Percentiles rank a stretch among this genome's conserved stretches.
phyloP scores from a whole-genome alignment of 1,140 invertebrate genomes.

The Meteorus sp. region DNA sequence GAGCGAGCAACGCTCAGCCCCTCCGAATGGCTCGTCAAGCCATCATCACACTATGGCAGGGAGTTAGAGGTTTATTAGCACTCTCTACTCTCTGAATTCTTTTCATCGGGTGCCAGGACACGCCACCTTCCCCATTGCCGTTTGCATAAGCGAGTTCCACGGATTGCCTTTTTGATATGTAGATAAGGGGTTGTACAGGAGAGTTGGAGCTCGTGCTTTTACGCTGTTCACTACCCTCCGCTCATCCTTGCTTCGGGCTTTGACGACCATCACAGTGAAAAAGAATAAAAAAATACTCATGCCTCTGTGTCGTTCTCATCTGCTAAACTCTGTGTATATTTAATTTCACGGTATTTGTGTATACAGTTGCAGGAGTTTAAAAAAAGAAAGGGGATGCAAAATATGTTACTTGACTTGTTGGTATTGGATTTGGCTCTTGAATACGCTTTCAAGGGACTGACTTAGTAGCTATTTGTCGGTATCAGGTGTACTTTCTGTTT shows the following conservation, averaged over 20 bases:
- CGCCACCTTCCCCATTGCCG: constrained; percentile 40
- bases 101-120: constrained; percentile 52
- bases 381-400: too few relatives aligned
- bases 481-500: constrained; percentile 53
- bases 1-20: constrained; percentile 48
- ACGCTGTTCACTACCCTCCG: constrained; percentile 52
- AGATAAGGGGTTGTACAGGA: constrained; percentile 52
- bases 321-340: constrained; percentile 9
- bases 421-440: too few relatives aligned
- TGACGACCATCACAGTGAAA: constrained; percentile 5
- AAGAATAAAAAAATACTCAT: constrained; percentile 13
- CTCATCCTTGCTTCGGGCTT: constrained; percentile 6
- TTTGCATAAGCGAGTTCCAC: constrained; percentile 61
- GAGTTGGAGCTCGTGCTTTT: constrained; percentile 43
- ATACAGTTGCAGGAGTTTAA: too few relatives aligned
- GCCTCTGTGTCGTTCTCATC: constrained; percentile 7
- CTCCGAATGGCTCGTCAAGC: constrained; percentile 57
- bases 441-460: not conserved
- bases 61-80: constrained; percentile 57
- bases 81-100: constrained; percentile 57
- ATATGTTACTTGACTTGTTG: too few relatives aligned
- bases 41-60: constrained; percentile 13
- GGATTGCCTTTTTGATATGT: constrained; percentile 63
- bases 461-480: constrained; percentile 54
- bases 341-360: too few relatives aligned